phyloP scores from a whole-genome alignment of 1,140 invertebrate species.

The Heliothis virescens region DNA sequence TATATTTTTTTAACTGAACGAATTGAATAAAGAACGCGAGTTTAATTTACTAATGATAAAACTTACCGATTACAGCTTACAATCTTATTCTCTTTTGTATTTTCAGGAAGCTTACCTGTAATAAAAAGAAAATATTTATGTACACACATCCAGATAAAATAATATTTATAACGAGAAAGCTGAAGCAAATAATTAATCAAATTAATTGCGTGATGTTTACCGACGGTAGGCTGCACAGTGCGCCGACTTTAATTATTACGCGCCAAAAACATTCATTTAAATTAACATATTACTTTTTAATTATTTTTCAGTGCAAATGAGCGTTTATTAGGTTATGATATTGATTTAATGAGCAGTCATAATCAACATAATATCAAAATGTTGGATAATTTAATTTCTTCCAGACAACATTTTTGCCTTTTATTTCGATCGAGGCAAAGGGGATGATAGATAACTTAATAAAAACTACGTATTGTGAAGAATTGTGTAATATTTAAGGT shows the following conservation, averaged over 20 bases:
- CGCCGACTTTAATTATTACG: background rate
- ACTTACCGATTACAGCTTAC: no score
- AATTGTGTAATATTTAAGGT: no score
- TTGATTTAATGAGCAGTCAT: no score
- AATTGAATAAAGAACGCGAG: no score
- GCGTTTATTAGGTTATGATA: no score
- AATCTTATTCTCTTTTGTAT: no score
- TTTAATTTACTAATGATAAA: no score
- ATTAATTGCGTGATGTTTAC: background rate
- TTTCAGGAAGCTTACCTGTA: background rate
- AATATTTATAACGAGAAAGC: background rate
- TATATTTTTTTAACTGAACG: no score
- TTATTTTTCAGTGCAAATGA: no score
- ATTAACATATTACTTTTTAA: background rate
- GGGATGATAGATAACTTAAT: background rate
- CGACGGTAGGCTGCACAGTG: background rate
- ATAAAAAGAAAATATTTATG: background rate
- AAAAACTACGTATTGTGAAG: background rate
- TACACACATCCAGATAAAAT: background rate
- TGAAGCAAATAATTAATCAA: background rate
- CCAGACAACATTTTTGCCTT: background rate
- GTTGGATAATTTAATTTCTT: background rate
- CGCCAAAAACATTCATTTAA: background rate
- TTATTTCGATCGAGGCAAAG: background rate
- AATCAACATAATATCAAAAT: no score